phyloP scores from a whole-genome alignment of 2,888 invertebrate genomes.

The Euzophera pinguis region DNA sequence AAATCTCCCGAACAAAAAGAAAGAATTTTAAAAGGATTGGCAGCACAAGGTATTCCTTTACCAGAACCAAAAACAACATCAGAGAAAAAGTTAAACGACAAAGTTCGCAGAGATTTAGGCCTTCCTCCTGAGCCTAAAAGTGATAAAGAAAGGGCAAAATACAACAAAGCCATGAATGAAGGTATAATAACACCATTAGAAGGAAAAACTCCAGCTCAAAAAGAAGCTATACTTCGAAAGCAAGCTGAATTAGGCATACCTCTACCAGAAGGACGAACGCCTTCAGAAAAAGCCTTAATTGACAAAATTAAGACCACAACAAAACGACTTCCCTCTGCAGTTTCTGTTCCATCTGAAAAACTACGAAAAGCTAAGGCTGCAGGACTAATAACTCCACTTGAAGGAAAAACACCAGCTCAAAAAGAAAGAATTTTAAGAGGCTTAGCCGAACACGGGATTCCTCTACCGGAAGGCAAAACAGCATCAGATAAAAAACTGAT shows the following conservation, averaged over 20 bases:
- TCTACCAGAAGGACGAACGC: slow-evolving; percentile 35
- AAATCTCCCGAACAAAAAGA: slow-evolving; percentile 24
- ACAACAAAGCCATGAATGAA: slow-evolving; percentile 27
- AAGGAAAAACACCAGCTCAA: slow-evolving; percentile 17
- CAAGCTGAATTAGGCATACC: slow-evolving; percentile 28
- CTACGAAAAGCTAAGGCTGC: slow-evolving; percentile 17
- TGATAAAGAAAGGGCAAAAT: slow-evolving; percentile 22
- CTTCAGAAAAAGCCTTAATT: slow-evolving; percentile 35
- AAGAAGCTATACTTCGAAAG: slow-evolving; percentile 25
- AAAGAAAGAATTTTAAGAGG: slow-evolving; percentile 19
- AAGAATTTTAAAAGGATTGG: slow-evolving; percentile 16
- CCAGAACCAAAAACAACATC: slow-evolving; percentile 25
- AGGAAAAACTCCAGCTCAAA: slow-evolving; percentile 26
- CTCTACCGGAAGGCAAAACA: slow-evolving; percentile 15
- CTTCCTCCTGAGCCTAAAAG: slow-evolving; percentile 23
- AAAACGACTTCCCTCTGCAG: slow-evolving; percentile 6
- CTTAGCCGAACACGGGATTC: slow-evolving; percentile 12
- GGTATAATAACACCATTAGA: slow-evolving; percentile 32
- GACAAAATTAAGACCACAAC: slow-evolving; percentile 15
- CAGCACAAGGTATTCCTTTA: slow-evolving; percentile 13
- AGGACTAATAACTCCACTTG: slow-evolving; percentile 18
- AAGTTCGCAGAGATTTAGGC: slow-evolving; percentile 22
- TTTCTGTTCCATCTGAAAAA: slow-evolving; percentile 21
- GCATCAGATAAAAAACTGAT: slow-evolving; percentile 17
- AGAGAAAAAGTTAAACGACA: slow-evolving; percentile 23